Evolutionary conservation across 37 sponge, comb jelly and placozoan species (phyloP).

Genomic region (Tethya wilhelma): DNA sequence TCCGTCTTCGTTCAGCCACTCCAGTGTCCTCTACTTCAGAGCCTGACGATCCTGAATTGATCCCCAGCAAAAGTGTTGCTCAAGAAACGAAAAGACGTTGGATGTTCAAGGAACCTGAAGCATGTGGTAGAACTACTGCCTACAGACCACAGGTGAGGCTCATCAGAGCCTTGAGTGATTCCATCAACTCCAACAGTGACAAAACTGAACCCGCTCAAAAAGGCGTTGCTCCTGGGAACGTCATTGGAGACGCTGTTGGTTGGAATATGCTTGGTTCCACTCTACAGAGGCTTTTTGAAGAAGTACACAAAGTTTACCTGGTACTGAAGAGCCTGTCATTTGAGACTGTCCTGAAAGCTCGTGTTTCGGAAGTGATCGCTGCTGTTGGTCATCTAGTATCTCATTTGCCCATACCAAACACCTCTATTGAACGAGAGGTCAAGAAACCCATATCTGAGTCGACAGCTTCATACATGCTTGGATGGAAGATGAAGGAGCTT

Average conservation of each 20-base stretch:
- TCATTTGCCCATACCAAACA: slow-evolving; percentile 20
- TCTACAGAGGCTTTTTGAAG: not conserved
- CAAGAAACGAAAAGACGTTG: not conserved
- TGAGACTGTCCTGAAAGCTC: not conserved
- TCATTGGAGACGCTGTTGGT: not conserved
- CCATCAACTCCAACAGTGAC: too few relatives aligned
- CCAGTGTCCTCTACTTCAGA: not conserved
- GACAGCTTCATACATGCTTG: not conserved
- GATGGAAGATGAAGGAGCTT: slow-evolving; percentile 32
- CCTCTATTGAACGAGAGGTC: not conserved
- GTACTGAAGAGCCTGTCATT: slow-evolving; percentile 5
- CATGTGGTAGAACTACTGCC: not conserved
- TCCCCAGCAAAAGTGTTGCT: not conserved
- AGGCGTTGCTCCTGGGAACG: not conserved
- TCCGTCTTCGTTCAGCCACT: not conserved
- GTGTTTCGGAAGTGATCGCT: not conserved
- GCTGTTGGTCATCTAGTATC: slow-evolving; percentile 14
- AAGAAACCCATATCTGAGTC: not conserved
- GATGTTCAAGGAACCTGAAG: not conserved
- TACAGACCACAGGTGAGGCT: slow-evolving; percentile 24
- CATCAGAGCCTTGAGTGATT: slow-evolving; percentile 3
- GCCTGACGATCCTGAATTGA: not conserved
- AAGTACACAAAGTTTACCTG: not conserved
- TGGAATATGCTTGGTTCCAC: slow-evolving; percentile 11
- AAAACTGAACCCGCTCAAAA: not conserved